phyloP scores from a whole-genome alignment of 2,888 invertebrate genomes.

The Sepioteuthis lessoniana region DNA sequence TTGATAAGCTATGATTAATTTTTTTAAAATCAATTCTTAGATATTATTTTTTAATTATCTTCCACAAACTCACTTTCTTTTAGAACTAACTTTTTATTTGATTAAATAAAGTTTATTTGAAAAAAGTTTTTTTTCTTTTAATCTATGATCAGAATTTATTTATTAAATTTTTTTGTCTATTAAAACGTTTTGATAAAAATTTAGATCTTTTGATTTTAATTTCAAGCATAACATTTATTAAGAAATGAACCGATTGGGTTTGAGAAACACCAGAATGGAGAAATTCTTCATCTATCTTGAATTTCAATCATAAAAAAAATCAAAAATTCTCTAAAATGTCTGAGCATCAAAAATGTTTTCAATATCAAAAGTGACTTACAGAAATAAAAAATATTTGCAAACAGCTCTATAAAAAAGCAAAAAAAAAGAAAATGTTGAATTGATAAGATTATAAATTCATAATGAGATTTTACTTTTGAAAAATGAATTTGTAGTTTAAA shows the following conservation, averaged over 20 bases:
- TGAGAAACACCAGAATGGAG: not conserved
- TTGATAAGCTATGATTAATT: not conserved
- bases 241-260: not conserved
- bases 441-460: too few species aligned
- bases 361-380: too few species aligned
- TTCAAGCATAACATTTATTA: not conserved
- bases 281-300: not conserved
- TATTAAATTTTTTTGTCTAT: too few species aligned
- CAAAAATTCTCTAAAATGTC: too few species aligned
- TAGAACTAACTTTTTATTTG: not conserved
- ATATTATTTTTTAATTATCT: not conserved
- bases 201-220: not conserved
- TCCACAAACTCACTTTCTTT: not conserved
- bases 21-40: not conserved
- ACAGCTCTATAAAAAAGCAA: too few species aligned
- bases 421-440: too few species aligned
- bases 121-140: too few species aligned
- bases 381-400: too few species aligned
- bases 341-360: too few species aligned
- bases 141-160: too few species aligned
- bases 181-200: not conserved
- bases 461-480: too few species aligned
- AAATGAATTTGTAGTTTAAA: too few species aligned
- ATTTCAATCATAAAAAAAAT: not conserved
- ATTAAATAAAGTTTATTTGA: not conserved